Conservation (phyloP, 2,797 vertebrate genomes). For the Smutsia gigantea region DNA sequence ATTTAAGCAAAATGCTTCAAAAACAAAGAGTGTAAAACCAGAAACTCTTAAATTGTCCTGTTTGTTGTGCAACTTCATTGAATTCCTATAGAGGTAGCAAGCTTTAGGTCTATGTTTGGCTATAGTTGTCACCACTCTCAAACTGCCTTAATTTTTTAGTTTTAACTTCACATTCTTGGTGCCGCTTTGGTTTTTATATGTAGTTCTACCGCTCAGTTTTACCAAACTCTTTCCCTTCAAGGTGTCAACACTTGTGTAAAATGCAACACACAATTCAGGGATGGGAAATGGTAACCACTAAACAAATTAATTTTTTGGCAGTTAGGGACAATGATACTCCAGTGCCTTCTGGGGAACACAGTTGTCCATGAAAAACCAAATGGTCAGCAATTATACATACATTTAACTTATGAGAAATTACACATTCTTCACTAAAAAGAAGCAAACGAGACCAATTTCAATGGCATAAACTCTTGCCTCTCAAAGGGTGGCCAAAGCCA, state of each 20-base stretch:
- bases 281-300: neutral
- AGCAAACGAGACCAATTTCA: neutral
- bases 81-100: neutral
- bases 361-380: neutral
- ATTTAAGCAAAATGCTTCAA: neutral
- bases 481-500: neutral
- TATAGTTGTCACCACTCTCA: neutral
- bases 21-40: neutral
- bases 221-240: neutral
- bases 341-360: neutral
- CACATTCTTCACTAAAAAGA: neutral
- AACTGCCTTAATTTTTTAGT: neutral
- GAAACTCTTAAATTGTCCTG: neutral
- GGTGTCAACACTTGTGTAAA: neutral
- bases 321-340: neutral
- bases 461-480: neutral
- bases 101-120: neutral
- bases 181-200: neutral
- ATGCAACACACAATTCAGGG: neutral
- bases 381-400: neutral
- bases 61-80: neutral
- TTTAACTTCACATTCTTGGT: neutral
- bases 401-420: neutral
- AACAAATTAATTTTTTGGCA: neutral
- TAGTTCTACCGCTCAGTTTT: neutral